phyloP scores from a whole-genome alignment of 2,113 vertebrate genomes.

The Clarias magur region DNA sequence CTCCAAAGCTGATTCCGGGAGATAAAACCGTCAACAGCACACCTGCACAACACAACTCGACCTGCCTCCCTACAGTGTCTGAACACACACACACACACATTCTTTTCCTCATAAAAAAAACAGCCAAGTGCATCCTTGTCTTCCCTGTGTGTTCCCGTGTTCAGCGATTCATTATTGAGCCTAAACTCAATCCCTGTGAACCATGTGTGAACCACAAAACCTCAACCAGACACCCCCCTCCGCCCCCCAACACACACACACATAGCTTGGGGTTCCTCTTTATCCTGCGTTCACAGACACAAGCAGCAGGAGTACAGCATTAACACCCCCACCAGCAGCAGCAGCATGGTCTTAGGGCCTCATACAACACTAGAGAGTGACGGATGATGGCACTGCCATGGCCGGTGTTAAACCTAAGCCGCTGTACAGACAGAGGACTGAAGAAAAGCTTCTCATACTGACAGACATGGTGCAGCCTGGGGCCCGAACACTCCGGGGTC shows the following conservation, averaged over 20 bases:
- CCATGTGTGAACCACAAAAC: constrained; percentile 15
- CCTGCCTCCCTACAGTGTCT: constrained; percentile 46
- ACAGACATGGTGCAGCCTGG: constrained; percentile 35
- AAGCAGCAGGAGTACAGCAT: constrained; percentile 25
- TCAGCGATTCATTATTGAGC: not conserved
- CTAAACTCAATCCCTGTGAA: not conserved
- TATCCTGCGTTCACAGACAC: constrained; percentile 19
- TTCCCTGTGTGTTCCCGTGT: constrained; percentile 9
- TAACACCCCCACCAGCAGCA: not conserved
- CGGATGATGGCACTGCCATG: constrained; percentile 13
- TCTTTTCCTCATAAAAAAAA: not conserved
- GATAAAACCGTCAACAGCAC: constrained; percentile 71
- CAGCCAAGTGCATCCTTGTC: not conserved
- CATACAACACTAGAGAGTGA: not conserved
- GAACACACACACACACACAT: constrained; percentile 41
- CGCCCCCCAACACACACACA: not conserved
- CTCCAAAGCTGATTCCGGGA: constrained; percentile 53
- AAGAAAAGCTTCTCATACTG: constrained; percentile 23
- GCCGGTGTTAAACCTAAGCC: constrained; percentile 14
- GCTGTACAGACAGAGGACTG: not conserved
- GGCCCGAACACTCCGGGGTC: constrained; percentile 6
- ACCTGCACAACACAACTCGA: constrained; percentile 58
- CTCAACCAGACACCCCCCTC: constrained; percentile 4
- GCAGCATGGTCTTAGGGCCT: not conserved
- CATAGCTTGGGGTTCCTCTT: constrained; percentile 21